Percentiles rank a stretch among this genome's conserved stretches.
phyloP scores from a whole-genome alignment of 2,113 vertebrate genomes.

The Prietella phreatophila region DNA sequence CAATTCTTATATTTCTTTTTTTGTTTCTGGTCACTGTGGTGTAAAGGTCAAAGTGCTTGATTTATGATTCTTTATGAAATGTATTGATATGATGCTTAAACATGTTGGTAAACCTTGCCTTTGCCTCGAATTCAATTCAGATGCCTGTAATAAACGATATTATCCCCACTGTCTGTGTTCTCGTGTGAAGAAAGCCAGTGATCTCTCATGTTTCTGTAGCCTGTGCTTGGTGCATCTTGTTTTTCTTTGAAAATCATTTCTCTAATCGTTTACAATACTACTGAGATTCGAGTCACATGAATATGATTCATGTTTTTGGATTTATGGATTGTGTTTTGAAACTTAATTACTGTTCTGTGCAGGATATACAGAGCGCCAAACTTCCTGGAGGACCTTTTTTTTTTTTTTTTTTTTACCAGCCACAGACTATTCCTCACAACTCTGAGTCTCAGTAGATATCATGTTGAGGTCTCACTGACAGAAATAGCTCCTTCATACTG shows the following conservation, averaged over 20 bases:
- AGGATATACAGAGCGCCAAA: conserved; percentile 23
- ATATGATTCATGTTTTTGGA: too few species aligned
- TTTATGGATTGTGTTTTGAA: conserved; percentile 31
- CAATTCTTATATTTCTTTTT: conserved; percentile 23
- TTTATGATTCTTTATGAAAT: conserved; percentile 13
- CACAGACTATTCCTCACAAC: conserved; percentile 43
- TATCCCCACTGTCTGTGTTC: conserved; percentile 8
- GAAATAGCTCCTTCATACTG: conserved; percentile 44
- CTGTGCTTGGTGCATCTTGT: neutral
- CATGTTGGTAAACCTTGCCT: conserved; percentile 21
- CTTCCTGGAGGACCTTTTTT: conserved; percentile 14
- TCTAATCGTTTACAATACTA: conserved; percentile 11
- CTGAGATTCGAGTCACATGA: neutral
- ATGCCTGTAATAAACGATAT: conserved; percentile 33
- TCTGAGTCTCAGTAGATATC: conserved; percentile 38
- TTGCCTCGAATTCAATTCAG: conserved; percentile 29
- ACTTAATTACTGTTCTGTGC: conserved; percentile 26
- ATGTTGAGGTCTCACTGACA: conserved; percentile 39
- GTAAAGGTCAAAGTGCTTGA: conserved; percentile 1
- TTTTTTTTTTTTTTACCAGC: neutral
- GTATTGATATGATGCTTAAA: conserved; percentile 29
- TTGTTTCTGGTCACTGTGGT: conserved; percentile 15
- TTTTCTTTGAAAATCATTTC: conserved; percentile 3
- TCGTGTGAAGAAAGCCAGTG: conserved; percentile 14
- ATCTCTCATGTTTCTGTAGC: neutral